phyloP scores from a whole-genome alignment of 2,888 invertebrate species.

The Eupithecia inturbata region DNA sequence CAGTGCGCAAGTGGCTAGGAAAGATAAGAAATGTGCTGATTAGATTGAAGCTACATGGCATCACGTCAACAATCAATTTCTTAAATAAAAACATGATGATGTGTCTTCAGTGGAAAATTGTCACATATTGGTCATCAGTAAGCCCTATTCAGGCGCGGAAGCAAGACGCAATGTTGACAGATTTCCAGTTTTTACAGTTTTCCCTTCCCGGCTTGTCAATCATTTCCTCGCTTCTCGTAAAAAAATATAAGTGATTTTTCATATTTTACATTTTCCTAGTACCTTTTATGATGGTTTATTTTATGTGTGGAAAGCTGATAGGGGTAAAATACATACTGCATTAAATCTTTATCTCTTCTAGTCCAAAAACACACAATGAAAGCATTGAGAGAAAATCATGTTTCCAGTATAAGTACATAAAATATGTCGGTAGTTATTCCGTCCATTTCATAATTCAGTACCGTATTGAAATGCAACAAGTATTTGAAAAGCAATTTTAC shows the following conservation, averaged over 20 bases:
- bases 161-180: constrained; percentile 4
- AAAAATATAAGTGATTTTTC: neutral
- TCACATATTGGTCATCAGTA: constrained; percentile 11
- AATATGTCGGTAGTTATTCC: neutral
- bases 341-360: neutral
- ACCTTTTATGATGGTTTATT: neutral
- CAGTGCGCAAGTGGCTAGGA: neutral
- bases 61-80: constrained; percentile 12
- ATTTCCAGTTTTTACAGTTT: constrained; percentile 9
- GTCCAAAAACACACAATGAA: neutral
- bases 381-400: neutral
- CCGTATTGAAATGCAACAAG: neutral
- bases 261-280: neutral
- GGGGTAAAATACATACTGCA: neutral
- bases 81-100: constrained; percentile 6
- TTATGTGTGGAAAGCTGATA: neutral
- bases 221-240: neutral
- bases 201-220: neutral
- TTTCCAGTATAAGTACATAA: neutral
- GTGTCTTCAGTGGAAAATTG: constrained; percentile 6
- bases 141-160: constrained; percentile 5
- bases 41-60: constrained; percentile 10
- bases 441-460: neutral
- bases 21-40: constrained; percentile 16
- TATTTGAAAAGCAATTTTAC: neutral